Evolutionary conservation across 53 echinoderm and acorn worm species (phyloP), one percentile per base, ranked within the genome.

Genomic region (Zoroaster sp.): DNA sequence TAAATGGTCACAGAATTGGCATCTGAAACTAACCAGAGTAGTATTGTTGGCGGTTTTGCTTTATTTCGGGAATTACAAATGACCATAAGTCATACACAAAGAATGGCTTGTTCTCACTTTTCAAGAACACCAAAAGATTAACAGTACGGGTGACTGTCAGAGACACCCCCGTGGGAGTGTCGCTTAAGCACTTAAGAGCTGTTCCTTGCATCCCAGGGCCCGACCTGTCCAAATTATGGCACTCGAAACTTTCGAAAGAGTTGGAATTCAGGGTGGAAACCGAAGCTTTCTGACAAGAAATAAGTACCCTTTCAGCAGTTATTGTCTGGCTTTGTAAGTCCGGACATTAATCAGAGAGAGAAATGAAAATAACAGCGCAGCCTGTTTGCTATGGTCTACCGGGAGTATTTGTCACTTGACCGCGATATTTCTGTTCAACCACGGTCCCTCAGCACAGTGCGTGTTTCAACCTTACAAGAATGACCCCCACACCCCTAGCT

Each of bases 211-310:
- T n/a, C 4, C 10, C 4, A 10, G 12, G 33, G 52, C 23, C 5
- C 34, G 82, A 82, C 66, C 82, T 67, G 82, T 82, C 67, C 82
- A 42, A 67, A 82, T 65, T 55, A 0, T 3, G n/a, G n/a, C n/a
- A n/a, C n/a, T n/a, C 63, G 63, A 28, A 59, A 21, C 63, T 59
- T 59, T 2, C 28, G 28, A 59, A 59, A 59, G 25, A n/a, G 49
- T 34, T n/a, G 41, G 20, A 33, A 37, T 14, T 38, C n/a, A 45
- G 28, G 74, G 39, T 42, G 41, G 44, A 42, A 80, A 4, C 20
- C 18, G 9, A 32, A 17, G 13, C 31, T 18, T 25, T 59, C 31
- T 82, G 82, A 82, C 44, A 43, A 25, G 42, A 5, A 23, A 36
- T 38, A 44, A 14, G 43, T 39, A 25, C 67, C 82, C 82, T 40